Evolutionary conservation across 2,797 vertebrate genomes (phyloP).

Genomic region (Anas flavirostris): DNA sequence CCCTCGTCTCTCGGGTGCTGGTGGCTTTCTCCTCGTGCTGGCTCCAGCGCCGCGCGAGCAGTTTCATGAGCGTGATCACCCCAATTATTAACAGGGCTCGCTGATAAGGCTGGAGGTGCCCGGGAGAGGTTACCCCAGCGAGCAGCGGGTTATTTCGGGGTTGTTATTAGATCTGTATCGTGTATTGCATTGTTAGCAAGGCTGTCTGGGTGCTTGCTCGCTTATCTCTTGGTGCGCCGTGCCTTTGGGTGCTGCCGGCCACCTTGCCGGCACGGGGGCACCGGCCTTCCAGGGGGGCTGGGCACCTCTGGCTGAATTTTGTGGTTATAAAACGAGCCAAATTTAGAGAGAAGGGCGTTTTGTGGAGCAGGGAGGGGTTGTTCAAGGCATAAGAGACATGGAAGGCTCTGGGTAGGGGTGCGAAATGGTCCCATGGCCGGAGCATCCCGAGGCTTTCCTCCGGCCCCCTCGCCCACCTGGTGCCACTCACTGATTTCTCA

Average conservation of each 20-base stretch:
- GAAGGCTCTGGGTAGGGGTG: neutral
- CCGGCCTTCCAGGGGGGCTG: neutral
- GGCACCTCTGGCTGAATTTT: neutral
- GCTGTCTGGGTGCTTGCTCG: neutral
- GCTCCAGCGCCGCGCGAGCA: neutral
- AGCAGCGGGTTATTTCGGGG: neutral
- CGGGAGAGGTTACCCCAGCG: neutral
- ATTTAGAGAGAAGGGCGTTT: neutral
- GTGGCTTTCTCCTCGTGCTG: neutral
- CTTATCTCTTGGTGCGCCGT: fast-evolving
- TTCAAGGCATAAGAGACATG: fast-evolving
- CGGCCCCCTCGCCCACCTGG: fast-evolving
- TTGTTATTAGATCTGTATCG: neutral
- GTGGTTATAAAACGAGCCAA: fast-evolving
- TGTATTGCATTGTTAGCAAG: neutral
- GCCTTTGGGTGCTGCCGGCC: neutral
- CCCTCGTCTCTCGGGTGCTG: neutral
- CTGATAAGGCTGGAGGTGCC: neutral
- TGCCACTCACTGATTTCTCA: neutral
- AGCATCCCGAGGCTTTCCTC: neutral
- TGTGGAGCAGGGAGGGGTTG: neutral
- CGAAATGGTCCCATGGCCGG: neutral
- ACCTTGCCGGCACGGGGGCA: fast-evolving
- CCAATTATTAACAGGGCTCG: neutral
- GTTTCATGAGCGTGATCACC: neutral